Conservation (phyloP, 2,888 invertebrate species). For the Pherbina coryleti region DNA sequence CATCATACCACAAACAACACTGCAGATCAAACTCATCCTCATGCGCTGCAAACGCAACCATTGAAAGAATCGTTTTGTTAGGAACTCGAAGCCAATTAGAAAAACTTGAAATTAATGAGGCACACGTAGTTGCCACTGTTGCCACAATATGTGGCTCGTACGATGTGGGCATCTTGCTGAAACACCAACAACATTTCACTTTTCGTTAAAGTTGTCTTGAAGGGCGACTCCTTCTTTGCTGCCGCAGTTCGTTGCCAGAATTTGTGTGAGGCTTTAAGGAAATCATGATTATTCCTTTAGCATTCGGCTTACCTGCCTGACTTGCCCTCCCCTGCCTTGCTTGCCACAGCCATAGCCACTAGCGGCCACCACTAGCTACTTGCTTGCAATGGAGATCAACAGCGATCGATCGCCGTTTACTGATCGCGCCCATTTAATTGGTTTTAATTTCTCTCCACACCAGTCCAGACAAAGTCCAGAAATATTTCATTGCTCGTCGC, state of each 20-base stretch:
- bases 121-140: constrained; percentile 43
- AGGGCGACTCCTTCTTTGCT: background rate
- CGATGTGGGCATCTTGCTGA: background rate
- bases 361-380: background rate
- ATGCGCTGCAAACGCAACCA: background rate
- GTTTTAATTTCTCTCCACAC: constrained; percentile 58
- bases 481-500: background rate
- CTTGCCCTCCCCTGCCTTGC: background rate
- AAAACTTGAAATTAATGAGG: constrained; percentile 59
- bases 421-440: constrained; percentile 59
- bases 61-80: constrained; percentile 54
- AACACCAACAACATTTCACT: background rate
- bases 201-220: background rate
- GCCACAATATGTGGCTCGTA: background rate
- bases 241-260: background rate
- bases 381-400: constrained; percentile 19
- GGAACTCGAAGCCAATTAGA: constrained; percentile 59
- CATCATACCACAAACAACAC: background rate
- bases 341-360: constrained; percentile 25
- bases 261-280: background rate
- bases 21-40: background rate
- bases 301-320: constrained; percentile 4
- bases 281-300: background rate
- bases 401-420: constrained; percentile 28
- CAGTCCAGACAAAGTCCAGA: constrained; percentile 29